Base-by-base conservation (phyloP, 2,888 invertebrate genomes). In the Pocota personata region DNA sequence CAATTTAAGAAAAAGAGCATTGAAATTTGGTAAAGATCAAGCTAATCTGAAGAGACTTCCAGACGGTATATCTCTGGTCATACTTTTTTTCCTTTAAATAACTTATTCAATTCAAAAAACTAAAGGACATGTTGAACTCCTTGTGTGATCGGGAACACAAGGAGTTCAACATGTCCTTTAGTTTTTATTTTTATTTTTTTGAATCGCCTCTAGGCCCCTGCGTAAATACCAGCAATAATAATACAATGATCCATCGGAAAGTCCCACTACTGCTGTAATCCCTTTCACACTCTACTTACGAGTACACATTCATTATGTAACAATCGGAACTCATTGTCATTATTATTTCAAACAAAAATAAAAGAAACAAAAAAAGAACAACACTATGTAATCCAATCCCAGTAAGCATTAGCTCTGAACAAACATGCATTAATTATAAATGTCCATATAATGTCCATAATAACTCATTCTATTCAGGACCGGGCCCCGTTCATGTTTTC, bases 391-490 rank as follows among this genome's bases (percentile, higher is more conserved):
- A 75, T 43, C 32, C 37, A 64, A 64, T 50, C 60, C 27, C 40
- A 30, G 32, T 19, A 40, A 69, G 32, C 60, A 78, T 62, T 69
- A 55, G 43, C 48, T 43, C 24, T 16, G 43, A 35, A 24, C 69
- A 64, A 78, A 46, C 62, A 57, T 55, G 19, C 69, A 77, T 67
- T 72, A 76, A 76, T 69, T 67, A 64, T 55, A 57, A 57, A 55
- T 55, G 71, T 71, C 71, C 78, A 64, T 64, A 64, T 64, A 62
- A 55, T 78, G 71, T 48, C 71, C 19, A 64, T 64, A 78, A 64
- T 71, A 78, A 78, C 55, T 78, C 62, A 71, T 78, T 78, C 78
- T 71, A 71, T 76, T 67, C 76, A 16, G n/a, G 21, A n/a, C 43
- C 32, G 27, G 8, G 5, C 19, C 8, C 1, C 27, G 14, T 24